phyloP scores from a whole-genome alignment of 2,797 vertebrate genomes.

The Moxostoma hubbsi region DNA sequence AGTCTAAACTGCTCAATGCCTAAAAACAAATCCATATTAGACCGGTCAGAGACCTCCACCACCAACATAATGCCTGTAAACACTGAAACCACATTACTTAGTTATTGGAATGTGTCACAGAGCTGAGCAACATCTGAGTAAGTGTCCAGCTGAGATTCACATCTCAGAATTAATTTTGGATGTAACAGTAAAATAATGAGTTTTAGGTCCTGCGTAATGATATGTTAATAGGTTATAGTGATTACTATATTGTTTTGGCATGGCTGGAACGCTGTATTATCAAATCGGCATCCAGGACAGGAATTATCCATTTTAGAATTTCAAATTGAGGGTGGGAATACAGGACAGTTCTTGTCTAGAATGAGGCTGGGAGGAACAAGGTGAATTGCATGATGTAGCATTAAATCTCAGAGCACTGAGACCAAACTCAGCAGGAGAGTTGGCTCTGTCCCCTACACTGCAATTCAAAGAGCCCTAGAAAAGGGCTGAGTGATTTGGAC shows the following conservation, averaged over 20 bases:
- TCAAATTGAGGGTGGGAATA: conserved; percentile 8
- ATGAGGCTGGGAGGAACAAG: background rate
- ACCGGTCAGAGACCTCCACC: conserved; percentile 24
- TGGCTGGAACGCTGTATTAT: too few relatives aligned
- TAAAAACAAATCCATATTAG: conserved; percentile 52
- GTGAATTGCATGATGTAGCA: conserved; percentile 9
- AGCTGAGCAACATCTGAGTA: conserved; percentile 25
- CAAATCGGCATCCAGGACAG: too few relatives aligned
- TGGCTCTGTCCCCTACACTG: conserved; percentile 7
- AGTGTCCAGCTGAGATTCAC: conserved; percentile 10
- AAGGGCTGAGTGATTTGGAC: conserved; percentile 16
- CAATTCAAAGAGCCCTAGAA: background rate
- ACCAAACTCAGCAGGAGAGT: conserved; percentile 23
- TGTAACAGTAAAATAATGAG: conserved; percentile 41
- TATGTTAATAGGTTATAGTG: too few relatives aligned
- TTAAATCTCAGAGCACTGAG: conserved; percentile 33
- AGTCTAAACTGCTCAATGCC: conserved; percentile 27
- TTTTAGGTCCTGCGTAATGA: too few relatives aligned
- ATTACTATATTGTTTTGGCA: too few relatives aligned
- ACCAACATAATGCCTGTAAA: conserved; percentile 43
- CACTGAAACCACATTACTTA: conserved; percentile 50
- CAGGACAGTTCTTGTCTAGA: conserved; percentile 21
- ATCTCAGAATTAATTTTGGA: conserved; percentile 21
- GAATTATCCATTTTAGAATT: conserved; percentile 16
- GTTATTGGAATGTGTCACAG: conserved; percentile 39